Conservation (phyloP, 2,888 invertebrate genomes). For the Nycteola revayana region DNA sequence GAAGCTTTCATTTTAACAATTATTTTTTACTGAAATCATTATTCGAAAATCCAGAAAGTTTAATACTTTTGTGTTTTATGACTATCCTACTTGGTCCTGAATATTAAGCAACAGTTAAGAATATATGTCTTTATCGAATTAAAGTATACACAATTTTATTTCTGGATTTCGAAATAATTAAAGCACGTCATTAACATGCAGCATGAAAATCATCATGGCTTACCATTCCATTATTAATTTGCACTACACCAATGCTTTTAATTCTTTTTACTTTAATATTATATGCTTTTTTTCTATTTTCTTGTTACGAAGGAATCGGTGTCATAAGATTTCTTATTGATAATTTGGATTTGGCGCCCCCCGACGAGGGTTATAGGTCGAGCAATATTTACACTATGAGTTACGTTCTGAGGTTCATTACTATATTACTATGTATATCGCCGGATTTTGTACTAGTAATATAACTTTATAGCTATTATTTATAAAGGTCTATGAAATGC, state of each 20-base stretch:
- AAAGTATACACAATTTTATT: too few relatives aligned
- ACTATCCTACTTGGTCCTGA: too few relatives aligned
- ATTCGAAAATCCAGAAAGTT: constrained; percentile 12
- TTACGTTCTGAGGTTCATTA: constrained; percentile 1
- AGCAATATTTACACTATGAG: constrained; percentile 34
- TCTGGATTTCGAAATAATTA: constrained; percentile 25
- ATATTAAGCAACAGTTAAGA: too few relatives aligned
- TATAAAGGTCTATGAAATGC: constrained; percentile 6
- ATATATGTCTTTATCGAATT: too few relatives aligned
- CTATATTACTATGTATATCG: constrained; percentile 4
- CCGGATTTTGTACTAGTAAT: constrained; percentile 15
- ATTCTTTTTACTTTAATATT: constrained; percentile 39
- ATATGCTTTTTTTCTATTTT: constrained; percentile 55
- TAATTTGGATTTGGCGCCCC: constrained; percentile 75
- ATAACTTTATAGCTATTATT: constrained; percentile 2
- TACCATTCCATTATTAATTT: constrained; percentile 53
- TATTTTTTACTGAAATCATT: constrained; percentile 18
- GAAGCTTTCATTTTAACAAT: constrained; percentile 19
- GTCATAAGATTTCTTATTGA: constrained; percentile 55
- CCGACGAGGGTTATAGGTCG: constrained; percentile 66
- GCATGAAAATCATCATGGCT: constrained; percentile 57
- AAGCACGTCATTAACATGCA: constrained; percentile 44
- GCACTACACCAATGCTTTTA: constrained; percentile 61
- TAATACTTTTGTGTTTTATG: constrained; percentile 4
- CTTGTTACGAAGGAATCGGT: constrained; percentile 73